Evolutionary conservation across 2,113 vertebrate species (phyloP), one percentile per base, ranked within the genome.

Genomic region (Pseudopipra pipra): DNA sequence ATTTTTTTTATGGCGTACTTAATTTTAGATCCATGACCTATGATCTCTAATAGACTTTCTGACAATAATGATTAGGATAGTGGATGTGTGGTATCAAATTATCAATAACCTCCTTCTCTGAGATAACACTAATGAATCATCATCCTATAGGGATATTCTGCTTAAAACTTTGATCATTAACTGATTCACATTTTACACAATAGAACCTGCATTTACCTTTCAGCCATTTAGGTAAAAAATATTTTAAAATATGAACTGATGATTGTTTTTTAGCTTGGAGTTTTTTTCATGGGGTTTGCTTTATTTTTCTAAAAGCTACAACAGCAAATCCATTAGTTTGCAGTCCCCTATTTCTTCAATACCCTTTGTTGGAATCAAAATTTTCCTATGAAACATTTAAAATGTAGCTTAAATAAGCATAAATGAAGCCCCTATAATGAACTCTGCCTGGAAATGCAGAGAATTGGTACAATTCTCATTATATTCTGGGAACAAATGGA

Each of bases 41-140:
- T 97, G 95, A 93, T 95, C 96, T 97, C 94, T 89, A 86, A 97
- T 97, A 97, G 98, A 98, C 87, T 97, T 97, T 92, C 97, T 98
- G 98, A 97, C 96, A 97, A 93, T 97, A 98, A 95, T 89, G 93
- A 97, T 98, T 98, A 97, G 89, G 67, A 56, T 72, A 65, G 84
- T 85, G 49, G 86, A 91, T 96, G 70, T 47, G 8, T 66, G 58
- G 65, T 88, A 94, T 84, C 90, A 96, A 96, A 96, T 97, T 97
- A 96, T 95, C 95, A 56, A 94, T 97, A 95, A 95, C 71, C 58
- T 95, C 58, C 91, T 92, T 96, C 74, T 22, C 72, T 94, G 51
- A 91, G 84, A 83, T 91, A 89, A 90, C 89, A 66, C 75, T 96
- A 96, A 95, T 94, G 95, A 93, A 89, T 93, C 59, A 80, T 94